Evolutionary conservation across 2,797 vertebrate genomes (phyloP), one percentile per base, ranked within the genome.

Genomic region (Rhabdomys pumilio): DNA sequence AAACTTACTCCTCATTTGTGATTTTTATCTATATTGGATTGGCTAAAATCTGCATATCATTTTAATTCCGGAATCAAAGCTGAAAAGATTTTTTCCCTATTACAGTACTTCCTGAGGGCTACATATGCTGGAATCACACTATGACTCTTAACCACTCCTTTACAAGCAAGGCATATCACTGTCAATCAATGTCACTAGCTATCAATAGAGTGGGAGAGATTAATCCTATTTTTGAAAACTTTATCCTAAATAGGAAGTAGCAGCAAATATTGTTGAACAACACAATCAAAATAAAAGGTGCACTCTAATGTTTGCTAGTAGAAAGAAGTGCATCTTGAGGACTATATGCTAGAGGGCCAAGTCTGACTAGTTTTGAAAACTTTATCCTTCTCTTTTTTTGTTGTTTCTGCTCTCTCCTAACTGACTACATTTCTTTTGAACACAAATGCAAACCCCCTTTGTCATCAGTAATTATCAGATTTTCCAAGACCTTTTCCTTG

Each of bases 141-240:
- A 31, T 41, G 47, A 59, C 22, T 73, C 57, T 97, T 67, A 85
- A 95, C 59, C 61, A 13, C 34, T 80, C 89, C 29, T 65, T 90
- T 59, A 86, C 13, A 92, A 94, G 67, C 90, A 63, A 69, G 7
- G 8, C 13, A 38, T 34, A 59, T 82, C 69, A 79, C 69, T 89
- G 73, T 44, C 38, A 75, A 67, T 93, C 85, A 95, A 15, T 95
- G 92, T 86, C 61, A 59, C 93, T 86, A 79, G 67, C 79, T 61
- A 90, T 53, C 61, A 91, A 31, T 13, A 86, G 14, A 29, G n/a
- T 89, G 11, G 6, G n/a, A 44, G 76, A 34, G 38, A 83, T 44
- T 44, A 6, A 44, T 44, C 44, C 44, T 44, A 44, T 44, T 44
- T 44, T 44, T 44, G 44, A 44, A 44, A 44, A 44, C 44, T 44